phyloP scores from a whole-genome alignment of 1,140 invertebrate species.

The Leptinotarsa undecemlineata region DNA sequence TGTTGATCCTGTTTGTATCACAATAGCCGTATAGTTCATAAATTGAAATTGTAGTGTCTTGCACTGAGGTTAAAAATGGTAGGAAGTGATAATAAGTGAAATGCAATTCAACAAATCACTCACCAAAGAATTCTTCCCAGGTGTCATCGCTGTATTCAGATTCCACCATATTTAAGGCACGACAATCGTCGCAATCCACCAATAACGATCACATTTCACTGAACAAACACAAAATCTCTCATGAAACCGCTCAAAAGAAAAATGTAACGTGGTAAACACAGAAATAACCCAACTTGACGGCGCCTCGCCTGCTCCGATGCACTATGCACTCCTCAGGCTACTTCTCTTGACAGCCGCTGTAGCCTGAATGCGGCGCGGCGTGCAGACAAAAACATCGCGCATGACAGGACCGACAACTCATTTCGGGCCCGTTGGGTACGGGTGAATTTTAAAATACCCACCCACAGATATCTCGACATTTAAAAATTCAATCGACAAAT shows the following conservation, averaged over 20 bases:
- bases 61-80: too few relatives aligned
- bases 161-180: constrained; percentile 46
- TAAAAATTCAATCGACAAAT: too few relatives aligned
- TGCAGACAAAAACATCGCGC: background rate
- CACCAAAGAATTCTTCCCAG: constrained; percentile 50
- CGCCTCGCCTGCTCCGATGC: constrained; percentile 3
- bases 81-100: too few relatives aligned
- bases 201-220: constrained; percentile 43
- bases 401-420: background rate
- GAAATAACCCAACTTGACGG: background rate
- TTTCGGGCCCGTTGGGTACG: too few relatives aligned
- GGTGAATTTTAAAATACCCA: too few relatives aligned
- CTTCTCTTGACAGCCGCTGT: background rate
- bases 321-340: background rate
- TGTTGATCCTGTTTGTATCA: too few relatives aligned
- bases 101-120: constrained; percentile 22
- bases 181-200: constrained; percentile 30
- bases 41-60: too few relatives aligned
- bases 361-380: background rate
- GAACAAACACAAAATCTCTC: constrained; percentile 21
- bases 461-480: too few relatives aligned
- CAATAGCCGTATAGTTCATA: too few relatives aligned
- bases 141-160: constrained; percentile 43
- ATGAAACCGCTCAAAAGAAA: background rate
- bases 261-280: constrained; percentile 4